Percentiles rank a stretch among this genome's conserved stretches.
These are phyloP conservation scores for Emmelina monodactyla DNA, from an alignment of 2,888 invertebrate genomes.

Conservation along the genomic window DNA sequence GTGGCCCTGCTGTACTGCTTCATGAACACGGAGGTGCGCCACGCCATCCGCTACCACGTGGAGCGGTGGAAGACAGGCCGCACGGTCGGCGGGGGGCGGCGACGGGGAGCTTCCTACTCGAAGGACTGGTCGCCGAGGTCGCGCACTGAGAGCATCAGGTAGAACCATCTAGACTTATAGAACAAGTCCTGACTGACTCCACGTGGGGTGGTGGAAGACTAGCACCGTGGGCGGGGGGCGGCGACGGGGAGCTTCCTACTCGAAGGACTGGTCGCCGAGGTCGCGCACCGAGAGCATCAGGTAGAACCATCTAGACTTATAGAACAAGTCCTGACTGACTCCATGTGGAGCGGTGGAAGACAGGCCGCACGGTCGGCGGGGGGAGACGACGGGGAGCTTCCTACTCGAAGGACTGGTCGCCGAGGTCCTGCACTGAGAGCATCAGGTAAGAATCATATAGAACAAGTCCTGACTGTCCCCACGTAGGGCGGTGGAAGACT, in stretches of 20 bases:
- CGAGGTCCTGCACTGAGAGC: conserved; percentile 80
- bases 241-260: conserved; percentile 73
- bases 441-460: no score
- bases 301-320: no score
- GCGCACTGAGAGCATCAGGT: conserved; percentile 84
- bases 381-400: conserved; percentile 72
- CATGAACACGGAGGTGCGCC: conserved; percentile 90
- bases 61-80: conserved; percentile 79
- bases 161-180: no score
- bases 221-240: conserved; percentile 70
- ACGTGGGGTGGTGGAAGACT: conserved; percentile 80
- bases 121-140: conserved; percentile 86
- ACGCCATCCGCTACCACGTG: conserved; percentile 83
- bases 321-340: no score
- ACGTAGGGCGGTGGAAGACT: conserved; percentile 80
- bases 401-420: conserved; percentile 84
- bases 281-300: conserved; percentile 84
- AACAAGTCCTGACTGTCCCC: no score
- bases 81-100: conserved; percentile 68
- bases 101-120: conserved; percentile 74
- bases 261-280: conserved; percentile 84
- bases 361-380: conserved; percentile 70
- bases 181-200: no score
- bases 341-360: conserved; percentile 82
- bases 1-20: conserved; percentile 94